Conservation (phyloP, 2,888 invertebrate species). For the Trichogramma evanescens region DNA sequence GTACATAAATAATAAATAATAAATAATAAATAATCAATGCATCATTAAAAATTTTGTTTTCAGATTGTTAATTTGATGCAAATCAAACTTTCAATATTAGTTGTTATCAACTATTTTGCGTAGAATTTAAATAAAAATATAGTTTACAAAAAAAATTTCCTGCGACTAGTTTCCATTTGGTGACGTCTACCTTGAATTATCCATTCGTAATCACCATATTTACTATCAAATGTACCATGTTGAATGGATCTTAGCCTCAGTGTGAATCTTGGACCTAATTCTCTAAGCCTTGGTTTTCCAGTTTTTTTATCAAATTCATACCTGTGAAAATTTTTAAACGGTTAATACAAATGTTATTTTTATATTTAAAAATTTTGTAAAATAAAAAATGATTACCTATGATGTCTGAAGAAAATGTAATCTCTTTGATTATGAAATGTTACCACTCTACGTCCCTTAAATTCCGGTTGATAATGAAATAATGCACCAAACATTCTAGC, state of each 20-base stretch:
- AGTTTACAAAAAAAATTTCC: constrained; percentile 83
- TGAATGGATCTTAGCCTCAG: constrained; percentile 86
- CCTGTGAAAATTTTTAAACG: constrained; percentile 45
- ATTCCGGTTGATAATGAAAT: constrained; percentile 94
- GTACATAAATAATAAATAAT: constrained; percentile 22
- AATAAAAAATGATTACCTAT: constrained; percentile 56
- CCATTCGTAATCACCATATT: constrained; percentile 96
- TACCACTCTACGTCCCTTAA: constrained; percentile 83
- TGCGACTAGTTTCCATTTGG: constrained; percentile 85
- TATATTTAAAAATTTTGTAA: not conserved
- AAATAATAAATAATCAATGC: constrained; percentile 22
- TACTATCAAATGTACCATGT: constrained; percentile 94
- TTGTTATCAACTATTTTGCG: not conserved
- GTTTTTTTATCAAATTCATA: constrained; percentile 81
- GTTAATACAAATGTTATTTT: not conserved
- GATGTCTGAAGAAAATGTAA: constrained; percentile 97
- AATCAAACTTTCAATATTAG: not conserved
- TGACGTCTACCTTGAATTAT: constrained; percentile 83
- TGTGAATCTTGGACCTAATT: constrained; percentile 97
- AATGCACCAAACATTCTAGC: constrained; percentile 89
- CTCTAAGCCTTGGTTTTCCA: constrained; percentile 70
- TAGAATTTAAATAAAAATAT: constrained; percentile 7
- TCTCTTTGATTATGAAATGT: constrained; percentile 99
- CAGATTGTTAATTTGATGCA: not conserved
- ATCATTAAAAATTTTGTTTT: not conserved